These are phyloP conservation scores for Meandrina meandrites DNA, from an alignment of 92 coral and sea anemone genomes.

Conservation along the genomic window DNA sequence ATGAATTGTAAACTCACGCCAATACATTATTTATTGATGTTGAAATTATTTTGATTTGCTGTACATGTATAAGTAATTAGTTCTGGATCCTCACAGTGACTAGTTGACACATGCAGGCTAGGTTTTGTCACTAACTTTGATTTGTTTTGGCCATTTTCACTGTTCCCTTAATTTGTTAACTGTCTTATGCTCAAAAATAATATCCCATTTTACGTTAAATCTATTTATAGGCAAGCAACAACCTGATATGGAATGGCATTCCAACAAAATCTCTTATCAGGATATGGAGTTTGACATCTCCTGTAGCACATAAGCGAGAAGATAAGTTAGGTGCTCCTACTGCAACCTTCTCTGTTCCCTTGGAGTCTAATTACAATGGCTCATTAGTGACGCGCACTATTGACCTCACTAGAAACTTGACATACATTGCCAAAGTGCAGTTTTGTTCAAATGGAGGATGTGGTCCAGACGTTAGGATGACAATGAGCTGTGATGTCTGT, in stretches of 20 bases:
- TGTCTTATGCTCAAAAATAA: not conserved
- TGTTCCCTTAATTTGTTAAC: too few species aligned
- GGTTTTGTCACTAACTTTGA: too few species aligned
- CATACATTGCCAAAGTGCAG: not conserved
- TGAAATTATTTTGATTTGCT: too few species aligned
- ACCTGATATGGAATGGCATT: slow-evolving; percentile 24
- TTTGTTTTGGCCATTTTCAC: not conserved
- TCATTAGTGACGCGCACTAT: slow-evolving; percentile 2
- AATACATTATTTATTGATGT: too few species aligned
- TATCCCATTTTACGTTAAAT: too few species aligned
- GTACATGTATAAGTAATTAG: too few species aligned
- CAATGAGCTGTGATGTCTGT: slow-evolving; percentile 26
- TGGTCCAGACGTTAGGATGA: not conserved
- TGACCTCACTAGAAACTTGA: not conserved
- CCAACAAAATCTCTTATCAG: slow-evolving; percentile 18
- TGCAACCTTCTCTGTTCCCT: not conserved
- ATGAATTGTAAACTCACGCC: too few species aligned
- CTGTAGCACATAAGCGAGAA: not conserved
- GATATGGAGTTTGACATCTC: not conserved
- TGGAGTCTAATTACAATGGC: slow-evolving; percentile 19
- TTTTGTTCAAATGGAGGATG: slow-evolving; percentile 43
- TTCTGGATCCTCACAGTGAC: too few species aligned
- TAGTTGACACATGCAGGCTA: too few species aligned
- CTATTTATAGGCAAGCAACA: not conserved
- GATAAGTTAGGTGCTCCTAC: not conserved